These are phyloP conservation scores for honey bee (Apis mellifera) DNA, from an alignment of 1,140 invertebrate species.

Conservation along the genomic window DNA sequence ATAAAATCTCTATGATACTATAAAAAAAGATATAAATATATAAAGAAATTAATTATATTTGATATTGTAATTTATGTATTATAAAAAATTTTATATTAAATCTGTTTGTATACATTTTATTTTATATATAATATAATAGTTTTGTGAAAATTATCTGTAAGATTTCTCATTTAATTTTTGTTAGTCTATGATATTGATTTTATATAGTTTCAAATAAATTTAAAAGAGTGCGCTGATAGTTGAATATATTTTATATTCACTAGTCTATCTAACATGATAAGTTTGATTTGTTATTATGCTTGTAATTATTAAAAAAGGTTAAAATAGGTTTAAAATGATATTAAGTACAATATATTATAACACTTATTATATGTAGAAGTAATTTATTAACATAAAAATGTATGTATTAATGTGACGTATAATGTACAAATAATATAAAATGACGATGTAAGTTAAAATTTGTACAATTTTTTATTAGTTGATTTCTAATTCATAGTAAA, in stretches of 20 bases:
- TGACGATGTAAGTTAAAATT: slow-evolving; percentile 22
- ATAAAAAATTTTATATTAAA: neutral
- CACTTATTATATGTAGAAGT: neutral
- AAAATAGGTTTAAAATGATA: slow-evolving; percentile 9
- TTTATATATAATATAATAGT: too few species aligned
- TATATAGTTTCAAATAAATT: neutral
- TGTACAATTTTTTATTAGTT: neutral
- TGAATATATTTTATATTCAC: neutral
- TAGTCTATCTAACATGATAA: slow-evolving; percentile 19
- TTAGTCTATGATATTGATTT: neutral
- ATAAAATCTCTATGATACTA: too few species aligned
- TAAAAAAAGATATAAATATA: too few species aligned
- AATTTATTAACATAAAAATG: slow-evolving; percentile 9
- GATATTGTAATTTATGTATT: neutral
- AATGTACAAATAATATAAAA: neutral
- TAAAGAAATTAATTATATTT: neutral
- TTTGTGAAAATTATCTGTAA: neutral
- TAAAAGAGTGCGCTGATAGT: neutral
- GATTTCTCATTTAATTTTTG: neutral
- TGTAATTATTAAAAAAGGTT: neutral
- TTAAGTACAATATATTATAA: neutral
- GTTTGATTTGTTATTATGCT: slow-evolving; percentile 29
- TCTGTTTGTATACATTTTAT: too few species aligned
- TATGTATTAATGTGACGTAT: slow-evolving; percentile 8
- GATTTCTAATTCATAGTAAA: neutral